Evolutionary conservation across 2,797 vertebrate species (phyloP).

Genomic region (Enteromius treurensis): DNA sequence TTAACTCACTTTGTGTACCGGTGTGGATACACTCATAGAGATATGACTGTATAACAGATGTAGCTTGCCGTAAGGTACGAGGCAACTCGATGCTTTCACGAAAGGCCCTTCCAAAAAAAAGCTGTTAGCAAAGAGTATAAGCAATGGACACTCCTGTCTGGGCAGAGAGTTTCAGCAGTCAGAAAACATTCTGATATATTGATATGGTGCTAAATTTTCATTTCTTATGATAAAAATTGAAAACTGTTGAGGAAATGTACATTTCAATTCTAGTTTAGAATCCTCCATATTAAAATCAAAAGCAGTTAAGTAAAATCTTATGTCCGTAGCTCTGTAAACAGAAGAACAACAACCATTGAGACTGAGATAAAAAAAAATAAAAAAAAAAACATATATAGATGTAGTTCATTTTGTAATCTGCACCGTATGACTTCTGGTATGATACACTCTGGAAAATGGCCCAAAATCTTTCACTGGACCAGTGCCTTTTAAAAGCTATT

Average conservation of each 20-base stretch:
- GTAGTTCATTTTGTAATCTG: too few species aligned
- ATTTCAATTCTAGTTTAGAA: neutral
- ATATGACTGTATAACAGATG: slow-evolving; percentile 27
- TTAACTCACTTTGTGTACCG: slow-evolving; percentile 62
- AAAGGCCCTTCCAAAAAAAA: neutral
- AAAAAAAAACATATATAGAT: too few species aligned
- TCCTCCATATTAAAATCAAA: neutral
- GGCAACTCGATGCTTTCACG: neutral
- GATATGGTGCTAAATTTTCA: neutral
- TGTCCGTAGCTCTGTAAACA: slow-evolving; percentile 20
- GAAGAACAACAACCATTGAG: neutral
- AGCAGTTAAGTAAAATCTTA: neutral
- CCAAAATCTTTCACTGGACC: neutral
- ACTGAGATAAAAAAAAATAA: too few species aligned
- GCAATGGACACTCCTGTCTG: neutral
- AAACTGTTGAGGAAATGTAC: neutral
- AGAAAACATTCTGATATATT: neutral
- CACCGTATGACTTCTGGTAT: neutral
- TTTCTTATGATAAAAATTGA: neutral
- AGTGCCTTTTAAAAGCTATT: neutral
- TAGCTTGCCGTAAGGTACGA: neutral
- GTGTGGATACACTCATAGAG: slow-evolving; percentile 43
- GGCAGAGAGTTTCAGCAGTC: neutral
- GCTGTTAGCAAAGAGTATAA: neutral
- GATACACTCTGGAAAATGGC: neutral